Percentiles rank a stretch among this genome's conserved stretches.
These are phyloP conservation scores for Tetropium fuscum DNA, from an alignment of 2,888 invertebrate species.

Conservation along the genomic window DNA sequence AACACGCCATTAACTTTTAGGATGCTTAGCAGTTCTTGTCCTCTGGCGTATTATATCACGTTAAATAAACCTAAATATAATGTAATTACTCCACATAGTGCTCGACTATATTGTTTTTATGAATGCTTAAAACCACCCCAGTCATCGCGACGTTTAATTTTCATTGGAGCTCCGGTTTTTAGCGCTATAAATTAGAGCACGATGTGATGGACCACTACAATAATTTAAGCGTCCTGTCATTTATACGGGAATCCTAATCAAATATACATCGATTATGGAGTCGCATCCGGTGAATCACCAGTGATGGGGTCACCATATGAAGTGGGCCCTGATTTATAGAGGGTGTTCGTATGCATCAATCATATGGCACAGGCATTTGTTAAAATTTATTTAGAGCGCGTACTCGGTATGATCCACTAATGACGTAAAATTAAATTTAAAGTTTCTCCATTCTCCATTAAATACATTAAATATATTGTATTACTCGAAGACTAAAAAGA, in stretches of 20 bases:
- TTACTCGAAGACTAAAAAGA: no score
- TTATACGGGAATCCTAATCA: slow-evolving; percentile 48
- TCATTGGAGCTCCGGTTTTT: slow-evolving; percentile 3
- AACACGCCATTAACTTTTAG: no score
- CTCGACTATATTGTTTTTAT: slow-evolving; percentile 11
- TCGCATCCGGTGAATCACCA: slow-evolving; percentile 50
- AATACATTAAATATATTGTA: no score
- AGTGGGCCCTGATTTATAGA: slow-evolving; percentile 39
- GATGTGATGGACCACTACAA: slow-evolving; percentile 33
- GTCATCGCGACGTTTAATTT: slow-evolving; percentile 18
- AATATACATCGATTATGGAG: slow-evolving; percentile 52
- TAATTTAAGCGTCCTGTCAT: slow-evolving; percentile 40
- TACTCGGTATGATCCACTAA: no score
- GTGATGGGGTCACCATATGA: slow-evolving; percentile 36
- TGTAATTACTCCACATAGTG: slow-evolving; percentile 2
- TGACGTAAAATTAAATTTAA: no score
- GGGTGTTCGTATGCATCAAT: slow-evolving; percentile 21
- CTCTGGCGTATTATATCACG: no score
- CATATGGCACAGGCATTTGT: slow-evolving; percentile 8
- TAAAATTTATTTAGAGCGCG: slow-evolving; percentile 11
- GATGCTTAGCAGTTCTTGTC: no score
- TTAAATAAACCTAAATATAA: slow-evolving; percentile 8
- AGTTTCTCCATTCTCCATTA: no score
- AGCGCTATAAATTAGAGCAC: slow-evolving; percentile 25
- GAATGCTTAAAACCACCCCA: slow-evolving; percentile 15